Percentiles rank a stretch among this genome's conserved stretches.
These are phyloP conservation scores for Micromussa lordhowensis DNA, from an alignment of 92 coral and sea anemone species.

Conservation along the genomic window DNA sequence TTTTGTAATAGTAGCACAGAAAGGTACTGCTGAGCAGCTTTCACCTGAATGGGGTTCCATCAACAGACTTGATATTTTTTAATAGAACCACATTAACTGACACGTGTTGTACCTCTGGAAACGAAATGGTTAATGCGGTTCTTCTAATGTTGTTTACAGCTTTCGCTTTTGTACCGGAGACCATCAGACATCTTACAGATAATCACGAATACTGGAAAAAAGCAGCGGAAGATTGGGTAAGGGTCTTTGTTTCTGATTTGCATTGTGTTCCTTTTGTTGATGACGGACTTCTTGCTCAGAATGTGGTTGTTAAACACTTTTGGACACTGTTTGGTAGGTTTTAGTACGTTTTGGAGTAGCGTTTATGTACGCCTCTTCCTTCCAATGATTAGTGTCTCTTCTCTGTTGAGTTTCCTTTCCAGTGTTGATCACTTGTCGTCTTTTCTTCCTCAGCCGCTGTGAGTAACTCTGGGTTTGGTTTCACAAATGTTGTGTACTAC, in stretches of 20 bases:
- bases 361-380: neutral
- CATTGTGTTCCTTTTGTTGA: neutral
- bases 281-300: neutral
- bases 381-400: neutral
- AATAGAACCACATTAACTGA: no score
- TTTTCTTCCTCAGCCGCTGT: conserved; percentile 17
- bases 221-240: conserved; percentile 96
- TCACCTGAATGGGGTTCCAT: neutral
- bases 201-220: conserved; percentile 98
- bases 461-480: neutral
- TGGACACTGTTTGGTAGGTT: neutral
- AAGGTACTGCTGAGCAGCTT: neutral
- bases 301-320: neutral
- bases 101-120: neutral
- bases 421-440: conserved; percentile 7
- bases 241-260: conserved; percentile 13
- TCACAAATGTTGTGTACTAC: conserved; percentile 4
- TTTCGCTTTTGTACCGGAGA: conserved; percentile 98
- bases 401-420: neutral
- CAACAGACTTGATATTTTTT: neutral
- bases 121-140: neutral
- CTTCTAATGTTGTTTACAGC: conserved; percentile 59
- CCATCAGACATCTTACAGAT: conserved; percentile 94
- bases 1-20: neutral
- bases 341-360: neutral